Conservation (phyloP, 2,797 vertebrate genomes). For the Ctenosaura bakeri region DNA sequence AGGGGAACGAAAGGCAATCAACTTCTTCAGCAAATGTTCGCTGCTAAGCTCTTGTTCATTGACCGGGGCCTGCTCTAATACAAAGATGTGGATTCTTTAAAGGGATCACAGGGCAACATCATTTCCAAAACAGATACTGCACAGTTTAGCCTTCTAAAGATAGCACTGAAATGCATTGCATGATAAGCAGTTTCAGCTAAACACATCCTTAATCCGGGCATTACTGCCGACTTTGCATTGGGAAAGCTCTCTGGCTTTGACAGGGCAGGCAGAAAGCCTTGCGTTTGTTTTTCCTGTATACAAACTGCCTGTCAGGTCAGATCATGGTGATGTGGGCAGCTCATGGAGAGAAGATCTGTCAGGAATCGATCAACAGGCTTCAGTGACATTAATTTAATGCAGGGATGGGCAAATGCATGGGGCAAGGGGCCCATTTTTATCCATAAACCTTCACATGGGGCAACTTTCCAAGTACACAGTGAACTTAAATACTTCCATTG, state of each 20-base stretch:
- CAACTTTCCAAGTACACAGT: too few species aligned
- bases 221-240: background rate
- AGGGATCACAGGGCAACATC: background rate
- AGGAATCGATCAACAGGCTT: background rate
- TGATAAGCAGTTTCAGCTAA: background rate
- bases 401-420: too few species aligned
- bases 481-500: too few species aligned
- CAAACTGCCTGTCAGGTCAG: background rate
- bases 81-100: background rate
- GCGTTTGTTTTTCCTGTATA: background rate
- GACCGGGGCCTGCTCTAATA: background rate
- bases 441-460: too few species aligned
- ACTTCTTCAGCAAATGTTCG: constrained; percentile 17
- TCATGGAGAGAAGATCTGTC: background rate
- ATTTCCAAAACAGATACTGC: constrained; percentile 11
- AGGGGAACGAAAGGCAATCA: background rate
- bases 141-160: constrained; percentile 19
- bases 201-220: background rate
- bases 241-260: background rate
- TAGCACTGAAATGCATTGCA: constrained; percentile 23
- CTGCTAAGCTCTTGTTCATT: constrained; percentile 2
- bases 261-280: background rate
- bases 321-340: background rate
- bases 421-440: too few species aligned
- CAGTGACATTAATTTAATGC: too few species aligned